Evolutionary conservation across 2,113 vertebrate species (phyloP).

Genomic region (Oxyura jamaicensis): DNA sequence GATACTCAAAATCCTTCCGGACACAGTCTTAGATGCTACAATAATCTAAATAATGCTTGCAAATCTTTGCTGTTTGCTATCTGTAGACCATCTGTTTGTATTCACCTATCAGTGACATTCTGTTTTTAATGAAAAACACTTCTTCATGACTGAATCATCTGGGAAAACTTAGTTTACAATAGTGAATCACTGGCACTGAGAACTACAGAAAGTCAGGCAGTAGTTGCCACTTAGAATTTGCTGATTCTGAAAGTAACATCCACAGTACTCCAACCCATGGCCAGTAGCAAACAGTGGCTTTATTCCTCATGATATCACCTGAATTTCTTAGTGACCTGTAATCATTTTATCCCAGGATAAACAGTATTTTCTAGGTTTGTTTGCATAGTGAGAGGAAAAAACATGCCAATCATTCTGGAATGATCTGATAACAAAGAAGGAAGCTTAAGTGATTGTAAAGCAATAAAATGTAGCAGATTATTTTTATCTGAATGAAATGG

Average conservation of each 20-base stretch:
- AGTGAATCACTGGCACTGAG: background rate
- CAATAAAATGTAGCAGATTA: background rate
- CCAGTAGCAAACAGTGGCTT: background rate
- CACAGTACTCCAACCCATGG: background rate
- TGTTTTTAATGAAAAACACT: background rate
- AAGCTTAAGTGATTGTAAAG: background rate
- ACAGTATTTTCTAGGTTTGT: background rate
- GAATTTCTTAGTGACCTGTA: background rate
- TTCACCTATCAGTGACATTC: background rate
- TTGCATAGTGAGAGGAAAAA: background rate
- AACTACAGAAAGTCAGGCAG: background rate
- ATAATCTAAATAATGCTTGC: background rate
- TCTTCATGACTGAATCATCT: background rate
- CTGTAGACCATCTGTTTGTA: background rate
- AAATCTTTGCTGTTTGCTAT: background rate
- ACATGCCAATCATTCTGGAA: background rate
- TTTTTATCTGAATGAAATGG: background rate
- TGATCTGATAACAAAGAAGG: background rate
- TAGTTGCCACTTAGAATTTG: background rate
- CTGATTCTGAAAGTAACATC: background rate
- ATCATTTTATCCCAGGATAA: background rate
- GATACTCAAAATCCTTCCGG: no score
- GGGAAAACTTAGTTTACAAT: background rate
- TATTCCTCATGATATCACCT: background rate
- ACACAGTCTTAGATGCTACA: background rate